Evolutionary conservation across 1,140 invertebrate genomes (phyloP).

Genomic region (Papilio glaucus): DNA sequence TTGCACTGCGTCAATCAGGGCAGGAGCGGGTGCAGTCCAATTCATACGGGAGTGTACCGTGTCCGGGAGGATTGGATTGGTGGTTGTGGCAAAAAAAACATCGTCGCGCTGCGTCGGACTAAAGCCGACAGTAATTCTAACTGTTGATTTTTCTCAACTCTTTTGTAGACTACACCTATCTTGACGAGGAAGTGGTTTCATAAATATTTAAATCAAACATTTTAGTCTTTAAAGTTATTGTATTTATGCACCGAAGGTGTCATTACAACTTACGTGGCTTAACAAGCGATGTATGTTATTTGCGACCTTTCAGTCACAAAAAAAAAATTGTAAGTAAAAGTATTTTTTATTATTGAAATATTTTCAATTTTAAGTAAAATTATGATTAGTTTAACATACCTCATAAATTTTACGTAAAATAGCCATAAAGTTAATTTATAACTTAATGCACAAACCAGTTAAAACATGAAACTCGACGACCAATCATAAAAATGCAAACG

Average conservation of each 20-base stretch:
- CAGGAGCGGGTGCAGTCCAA: constrained; percentile 33
- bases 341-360: too few species aligned
- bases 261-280: too few species aligned
- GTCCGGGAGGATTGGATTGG: constrained; percentile 42
- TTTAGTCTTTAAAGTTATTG: too few species aligned
- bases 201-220: too few species aligned
- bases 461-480: constrained; percentile 1
- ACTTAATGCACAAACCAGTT: constrained; percentile 1
- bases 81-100: constrained; percentile 14
- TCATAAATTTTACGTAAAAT: not conserved
- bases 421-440: constrained; percentile 8
- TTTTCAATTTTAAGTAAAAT: not conserved
- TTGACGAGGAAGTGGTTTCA: too few species aligned
- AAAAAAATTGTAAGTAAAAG: too few species aligned
- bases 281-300: too few species aligned
- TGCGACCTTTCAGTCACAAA: too few species aligned
- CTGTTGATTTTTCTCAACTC: not conserved
- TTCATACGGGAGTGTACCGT: constrained; percentile 42
- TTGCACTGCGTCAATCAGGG: constrained; percentile 38
- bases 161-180: not conserved
- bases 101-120: not conserved
- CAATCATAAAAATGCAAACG: constrained; percentile 21
- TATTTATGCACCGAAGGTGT: too few species aligned
- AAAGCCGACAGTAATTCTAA: not conserved
- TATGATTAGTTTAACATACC: not conserved